Evolutionary conservation across 2,113 vertebrate species (phyloP).

Genomic region (Nerophis ophidion): DNA sequence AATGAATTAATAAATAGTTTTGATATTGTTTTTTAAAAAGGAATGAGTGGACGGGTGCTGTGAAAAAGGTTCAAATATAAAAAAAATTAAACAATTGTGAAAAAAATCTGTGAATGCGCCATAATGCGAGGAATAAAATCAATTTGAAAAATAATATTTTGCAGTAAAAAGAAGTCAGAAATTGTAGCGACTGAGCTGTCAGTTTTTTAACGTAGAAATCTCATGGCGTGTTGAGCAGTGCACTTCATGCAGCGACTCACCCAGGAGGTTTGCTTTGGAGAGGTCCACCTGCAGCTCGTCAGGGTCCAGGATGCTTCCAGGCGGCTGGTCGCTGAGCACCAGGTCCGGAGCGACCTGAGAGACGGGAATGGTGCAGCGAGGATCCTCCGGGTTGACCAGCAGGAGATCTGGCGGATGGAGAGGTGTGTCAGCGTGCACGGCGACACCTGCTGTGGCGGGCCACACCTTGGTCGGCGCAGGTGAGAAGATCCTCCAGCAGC

Average conservation of each 20-base stretch:
- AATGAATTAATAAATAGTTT: too few relatives aligned
- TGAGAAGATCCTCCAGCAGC: conserved; percentile 85
- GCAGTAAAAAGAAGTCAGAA: too few relatives aligned
- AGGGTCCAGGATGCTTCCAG: conserved; percentile 80
- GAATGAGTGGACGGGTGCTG: too few relatives aligned
- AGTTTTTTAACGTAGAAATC: too few relatives aligned
- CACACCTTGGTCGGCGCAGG: conserved; percentile 78
- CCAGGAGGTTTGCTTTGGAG: conserved; percentile 82
- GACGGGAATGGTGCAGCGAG: conserved; percentile 78
- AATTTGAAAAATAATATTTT: too few relatives aligned
- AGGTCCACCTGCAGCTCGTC: conserved; percentile 83
- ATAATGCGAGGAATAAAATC: too few relatives aligned
- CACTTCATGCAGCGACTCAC: conserved; percentile 49
- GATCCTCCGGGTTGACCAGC: conserved; percentile 77
- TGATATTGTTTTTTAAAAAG: too few relatives aligned
- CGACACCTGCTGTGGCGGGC: too few relatives aligned
- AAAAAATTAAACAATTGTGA: not conserved
- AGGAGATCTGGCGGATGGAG: conserved; percentile 75
- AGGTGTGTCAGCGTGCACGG: not conserved
- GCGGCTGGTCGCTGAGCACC: conserved; percentile 84
- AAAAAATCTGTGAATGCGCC: not conserved
- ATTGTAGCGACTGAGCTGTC: too few relatives aligned
- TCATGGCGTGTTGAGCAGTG: too few relatives aligned
- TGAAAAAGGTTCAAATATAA: not conserved
- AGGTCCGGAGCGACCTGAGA: conserved; percentile 92